Evolutionary conservation across 2,113 vertebrate genomes (phyloP), one percentile per base, ranked within the genome.

Genomic region (Sakesphorus luctuosus): DNA sequence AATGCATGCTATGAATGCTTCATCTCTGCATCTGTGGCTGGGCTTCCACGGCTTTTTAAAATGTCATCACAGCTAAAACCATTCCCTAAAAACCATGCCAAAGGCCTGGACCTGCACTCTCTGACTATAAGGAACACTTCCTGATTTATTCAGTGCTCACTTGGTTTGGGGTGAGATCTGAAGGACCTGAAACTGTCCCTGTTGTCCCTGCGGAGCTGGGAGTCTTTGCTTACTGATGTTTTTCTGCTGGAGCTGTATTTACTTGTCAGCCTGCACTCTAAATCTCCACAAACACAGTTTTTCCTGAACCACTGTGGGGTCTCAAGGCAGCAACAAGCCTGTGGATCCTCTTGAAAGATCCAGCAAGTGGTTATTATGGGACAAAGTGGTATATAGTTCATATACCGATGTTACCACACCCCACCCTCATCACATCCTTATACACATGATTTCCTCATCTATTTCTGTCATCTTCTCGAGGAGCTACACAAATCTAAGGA

Each of bases 1-100:
- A 90, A 87, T 62, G 79, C 77, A 50, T 86, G 61, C 80, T 79
- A 72, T 84, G 92, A 90, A 89, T 84, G 73, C 73, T 96, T 96
- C 66, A 82, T 90, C 49, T 84, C 66, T 65, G 56, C 58, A 65
- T 92, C 85, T 95, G 85, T 49, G 49, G 10, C 52, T 66, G 62
- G 58, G 20, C 73, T 74, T 91, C 72, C 31, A 38, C n/a, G 85
- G 85, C 49, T 73, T 83, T 90, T 69, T 13, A 15, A 69, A 80
- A 86, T 33, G 7, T 88, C 12, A 5, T 66, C 25, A 40, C 24
- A 87, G 43, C 66, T 56, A 52, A 36, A 85, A 7, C 20, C 2
- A 1, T 63, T 76, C 40, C 38, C 35, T 33, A 33, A 68, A 81
- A 72, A 26, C 5, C 3, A 0, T 53, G 25, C 47, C 26, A 47